Percentiles rank a stretch among this genome's conserved stretches.
Evolutionary conservation across 2,797 vertebrate species (phyloP).

Genomic region (Chelon auratus): DNA sequence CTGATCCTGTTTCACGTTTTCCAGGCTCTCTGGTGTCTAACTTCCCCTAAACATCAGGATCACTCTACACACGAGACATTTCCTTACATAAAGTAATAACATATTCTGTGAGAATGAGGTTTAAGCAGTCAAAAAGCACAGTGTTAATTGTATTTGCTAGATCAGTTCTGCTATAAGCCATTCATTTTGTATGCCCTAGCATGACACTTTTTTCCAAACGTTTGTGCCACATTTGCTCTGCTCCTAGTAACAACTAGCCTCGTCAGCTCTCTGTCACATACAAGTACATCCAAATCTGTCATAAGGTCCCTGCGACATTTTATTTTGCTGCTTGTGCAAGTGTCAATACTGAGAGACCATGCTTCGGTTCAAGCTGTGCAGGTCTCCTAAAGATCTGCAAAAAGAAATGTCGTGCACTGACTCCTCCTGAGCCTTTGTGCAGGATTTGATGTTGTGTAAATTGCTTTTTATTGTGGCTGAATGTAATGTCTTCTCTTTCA

Average conservation of each 20-base stretch:
- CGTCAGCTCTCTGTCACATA: too few relatives aligned
- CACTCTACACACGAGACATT: too few relatives aligned
- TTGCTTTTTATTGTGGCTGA: background rate
- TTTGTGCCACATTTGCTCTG: background rate
- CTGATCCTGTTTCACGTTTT: background rate
- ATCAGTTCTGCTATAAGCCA: too few relatives aligned
- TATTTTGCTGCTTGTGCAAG: background rate
- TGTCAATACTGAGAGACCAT: background rate
- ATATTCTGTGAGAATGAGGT: too few relatives aligned
- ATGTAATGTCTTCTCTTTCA: background rate
- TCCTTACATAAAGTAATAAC: too few relatives aligned
- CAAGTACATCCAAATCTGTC: background rate
- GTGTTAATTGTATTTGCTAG: too few relatives aligned
- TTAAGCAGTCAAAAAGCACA: too few relatives aligned
- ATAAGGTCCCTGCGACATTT: background rate
- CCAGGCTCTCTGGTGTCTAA: background rate
- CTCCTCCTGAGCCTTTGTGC: background rate
- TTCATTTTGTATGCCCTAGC: too few relatives aligned
- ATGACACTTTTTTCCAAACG: background rate
- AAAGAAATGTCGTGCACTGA: background rate
- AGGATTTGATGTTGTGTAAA: background rate
- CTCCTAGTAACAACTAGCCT: too few relatives aligned
- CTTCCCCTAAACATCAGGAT: background rate
- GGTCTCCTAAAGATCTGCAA: background rate
- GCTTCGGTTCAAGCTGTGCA: background rate